Evolutionary conservation across 2,113 vertebrate genomes (phyloP).

Genomic region (Elachura formosa): DNA sequence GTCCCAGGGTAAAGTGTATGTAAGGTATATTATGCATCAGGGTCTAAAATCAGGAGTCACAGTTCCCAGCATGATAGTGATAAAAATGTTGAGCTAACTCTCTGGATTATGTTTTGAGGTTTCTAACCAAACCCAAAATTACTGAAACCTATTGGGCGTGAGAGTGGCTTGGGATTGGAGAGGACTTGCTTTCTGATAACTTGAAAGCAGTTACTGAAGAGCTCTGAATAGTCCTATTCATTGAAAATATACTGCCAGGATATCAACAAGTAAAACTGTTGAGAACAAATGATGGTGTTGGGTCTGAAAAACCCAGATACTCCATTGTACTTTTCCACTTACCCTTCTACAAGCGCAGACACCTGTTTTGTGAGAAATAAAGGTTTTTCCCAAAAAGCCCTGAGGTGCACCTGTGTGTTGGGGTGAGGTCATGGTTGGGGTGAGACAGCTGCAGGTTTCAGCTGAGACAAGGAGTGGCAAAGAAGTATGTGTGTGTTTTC

Average conservation of each 20-base stretch:
- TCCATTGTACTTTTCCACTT: background rate
- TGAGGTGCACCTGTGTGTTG: background rate
- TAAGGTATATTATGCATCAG: background rate
- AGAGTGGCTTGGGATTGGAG: background rate
- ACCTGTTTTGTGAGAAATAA: background rate
- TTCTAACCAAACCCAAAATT: background rate
- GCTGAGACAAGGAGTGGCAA: constrained; percentile 11
- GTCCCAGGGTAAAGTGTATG: background rate
- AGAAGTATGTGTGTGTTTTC: background rate
- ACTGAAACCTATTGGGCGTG: background rate
- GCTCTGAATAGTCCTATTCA: background rate
- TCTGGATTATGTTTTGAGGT: background rate
- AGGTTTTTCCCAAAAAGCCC: background rate
- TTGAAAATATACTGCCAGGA: background rate
- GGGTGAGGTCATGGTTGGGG: constrained; percentile 14
- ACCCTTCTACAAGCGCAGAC: background rate
- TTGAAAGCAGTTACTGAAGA: background rate
- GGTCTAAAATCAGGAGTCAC: background rate
- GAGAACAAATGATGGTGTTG: background rate
- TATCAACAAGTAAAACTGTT: background rate
- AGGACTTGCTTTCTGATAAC: background rate
- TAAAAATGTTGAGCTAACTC: background rate
- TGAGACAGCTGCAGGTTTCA: background rate
- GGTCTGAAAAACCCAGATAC: background rate
- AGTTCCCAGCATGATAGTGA: background rate